Evolutionary conservation across 2,113 vertebrate genomes (phyloP).

Genomic region (Passer domesticus): DNA sequence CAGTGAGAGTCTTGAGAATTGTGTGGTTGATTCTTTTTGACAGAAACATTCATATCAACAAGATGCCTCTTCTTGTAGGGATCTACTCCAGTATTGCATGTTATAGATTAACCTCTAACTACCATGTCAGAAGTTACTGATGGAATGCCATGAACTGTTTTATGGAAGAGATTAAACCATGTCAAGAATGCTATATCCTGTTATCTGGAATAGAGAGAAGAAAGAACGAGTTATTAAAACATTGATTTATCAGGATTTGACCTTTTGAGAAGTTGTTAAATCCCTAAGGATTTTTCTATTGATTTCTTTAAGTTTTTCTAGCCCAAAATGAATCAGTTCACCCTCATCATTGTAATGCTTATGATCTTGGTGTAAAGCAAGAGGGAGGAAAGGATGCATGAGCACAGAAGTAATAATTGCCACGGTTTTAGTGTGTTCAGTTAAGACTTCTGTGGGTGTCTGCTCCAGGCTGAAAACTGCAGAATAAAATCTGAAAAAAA

Average conservation of each 20-base stretch:
- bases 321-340: not conserved
- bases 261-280: not conserved
- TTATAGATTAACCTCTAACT: not conserved
- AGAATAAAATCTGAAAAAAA: not conserved
- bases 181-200: not conserved
- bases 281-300: not conserved
- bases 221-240: not conserved
- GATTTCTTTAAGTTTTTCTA: not conserved
- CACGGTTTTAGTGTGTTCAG: not conserved
- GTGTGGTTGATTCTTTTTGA: not conserved
- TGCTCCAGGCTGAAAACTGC: not conserved
- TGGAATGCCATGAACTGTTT: not conserved
- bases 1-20: not conserved
- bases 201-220: not conserved
- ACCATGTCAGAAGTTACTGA: rapidly evolving
- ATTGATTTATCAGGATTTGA: not conserved
- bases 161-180: not conserved
- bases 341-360: not conserved
- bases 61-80: not conserved
- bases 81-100: not conserved
- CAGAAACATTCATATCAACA: not conserved
- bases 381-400: not conserved
- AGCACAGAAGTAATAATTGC: not conserved
- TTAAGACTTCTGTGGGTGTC: not conserved
- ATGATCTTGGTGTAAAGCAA: not conserved